These are phyloP conservation scores for Entomyzon cyanotis DNA, from an alignment of 2,113 vertebrate genomes.

Conservation along the genomic window DNA sequence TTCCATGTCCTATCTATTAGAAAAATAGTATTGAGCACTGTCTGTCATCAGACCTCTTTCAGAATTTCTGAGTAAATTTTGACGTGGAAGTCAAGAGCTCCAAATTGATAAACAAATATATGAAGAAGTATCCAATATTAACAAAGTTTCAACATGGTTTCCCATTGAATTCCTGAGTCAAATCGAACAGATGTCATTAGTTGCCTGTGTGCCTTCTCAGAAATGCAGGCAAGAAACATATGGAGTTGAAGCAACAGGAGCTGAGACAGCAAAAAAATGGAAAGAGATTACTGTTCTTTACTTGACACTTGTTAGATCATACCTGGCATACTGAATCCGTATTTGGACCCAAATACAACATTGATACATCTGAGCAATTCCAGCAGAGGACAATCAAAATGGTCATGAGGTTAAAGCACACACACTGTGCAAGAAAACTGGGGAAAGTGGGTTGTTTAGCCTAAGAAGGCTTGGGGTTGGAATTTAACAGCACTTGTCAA, in stretches of 20 bases:
- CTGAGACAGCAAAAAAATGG: not conserved
- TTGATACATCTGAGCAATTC: not conserved
- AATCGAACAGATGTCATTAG: not conserved
- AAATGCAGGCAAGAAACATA: not conserved
- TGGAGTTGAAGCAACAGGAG: not conserved
- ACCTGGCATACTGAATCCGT: not conserved
- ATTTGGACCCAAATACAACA: not conserved
- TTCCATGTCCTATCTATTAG: not conserved
- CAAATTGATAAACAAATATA: not conserved
- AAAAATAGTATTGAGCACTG: not conserved
- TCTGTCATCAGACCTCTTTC: not conserved
- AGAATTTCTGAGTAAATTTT: conserved; percentile 18
- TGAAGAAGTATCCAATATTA: not conserved
- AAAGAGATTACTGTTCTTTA: not conserved
- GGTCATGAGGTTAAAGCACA: not conserved
- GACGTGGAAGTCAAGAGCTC: not conserved
- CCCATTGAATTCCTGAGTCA: not conserved
- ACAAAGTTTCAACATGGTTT: not conserved
- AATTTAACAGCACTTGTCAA: not conserved
- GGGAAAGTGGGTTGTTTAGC: not conserved
- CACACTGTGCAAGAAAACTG: not conserved
- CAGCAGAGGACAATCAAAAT: not conserved
- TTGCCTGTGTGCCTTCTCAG: not conserved
- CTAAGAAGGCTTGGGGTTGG: too few relatives aligned
- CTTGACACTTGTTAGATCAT: not conserved